Evolutionary conservation across 2,797 vertebrate genomes (phyloP), one percentile per base, ranked within the genome.

Genomic region (Lepus townsendii): DNA sequence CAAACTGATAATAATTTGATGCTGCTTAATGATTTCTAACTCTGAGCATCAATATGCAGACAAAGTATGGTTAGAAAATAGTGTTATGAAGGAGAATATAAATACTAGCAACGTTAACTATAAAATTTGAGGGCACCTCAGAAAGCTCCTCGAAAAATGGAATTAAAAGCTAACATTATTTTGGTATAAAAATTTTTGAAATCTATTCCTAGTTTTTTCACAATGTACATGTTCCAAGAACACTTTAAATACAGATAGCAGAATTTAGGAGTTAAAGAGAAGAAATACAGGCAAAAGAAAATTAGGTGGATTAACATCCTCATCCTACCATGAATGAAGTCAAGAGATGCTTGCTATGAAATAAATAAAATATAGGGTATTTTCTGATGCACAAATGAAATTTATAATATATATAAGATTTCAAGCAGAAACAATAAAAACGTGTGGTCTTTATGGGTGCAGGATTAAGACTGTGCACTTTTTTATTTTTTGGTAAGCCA

Each of bases 21-120:
- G 8, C 57, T 76, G 7, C 32, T 47, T 38, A 94, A 35, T 73
- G 76, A 79, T 65, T 95, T 90, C 75, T 88, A 85, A 91, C 30
- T 79, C 77, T 89, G 54, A 83, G 6, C 54, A 75, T 68, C n/a
- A 85, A 19, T n/a, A 30, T 50, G 6, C 88, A 24, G 14, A 11
- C 4, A 91, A 91, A 88, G 71, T 77, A 42, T 7, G 14, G 5
- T 79, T 75, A 83, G 75, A 30, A 35, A 69, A 90, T 47, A 47
- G 42, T 8, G 42, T 47, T 47, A 47, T 47, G 42, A 47, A 47
- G 42, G 1, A 26, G 9, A 35, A 27, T 14, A 13, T 82, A 93
- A 82, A 62, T 75, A n/a, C 85, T 92, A 85, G 75, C 20, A 83
- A 42, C 19, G 86, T 0, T 71, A 60, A 57, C 27, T 88, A 32